Conservation (phyloP, 2,113 vertebrate species). For the Phalacrocorax aristotelis region DNA sequence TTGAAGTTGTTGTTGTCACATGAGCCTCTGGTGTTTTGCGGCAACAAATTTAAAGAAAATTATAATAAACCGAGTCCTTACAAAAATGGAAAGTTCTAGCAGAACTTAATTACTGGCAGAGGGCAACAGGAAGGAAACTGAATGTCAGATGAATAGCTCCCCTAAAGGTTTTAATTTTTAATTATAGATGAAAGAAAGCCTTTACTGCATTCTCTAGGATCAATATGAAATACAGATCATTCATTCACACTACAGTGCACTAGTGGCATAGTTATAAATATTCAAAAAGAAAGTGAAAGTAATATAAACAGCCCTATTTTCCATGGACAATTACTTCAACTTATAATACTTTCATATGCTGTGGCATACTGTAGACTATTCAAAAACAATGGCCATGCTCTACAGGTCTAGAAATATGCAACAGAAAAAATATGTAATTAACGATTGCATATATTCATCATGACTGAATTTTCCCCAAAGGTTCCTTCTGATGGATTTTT, state of each 20-base stretch:
- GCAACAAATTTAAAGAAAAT: constrained; percentile 6
- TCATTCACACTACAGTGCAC: not conserved
- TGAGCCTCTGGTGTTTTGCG: not conserved
- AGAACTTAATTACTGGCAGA: constrained; percentile 48
- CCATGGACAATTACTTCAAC: not conserved
- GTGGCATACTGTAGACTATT: not conserved
- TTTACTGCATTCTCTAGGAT: constrained; percentile 24
- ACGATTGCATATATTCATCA: not conserved
- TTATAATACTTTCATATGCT: not conserved
- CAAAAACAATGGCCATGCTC: not conserved
- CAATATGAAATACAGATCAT: constrained; percentile 53
- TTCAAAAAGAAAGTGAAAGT: constrained; percentile 10
- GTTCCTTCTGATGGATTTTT: not conserved
- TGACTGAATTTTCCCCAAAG: not conserved
- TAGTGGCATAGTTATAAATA: constrained; percentile 42
- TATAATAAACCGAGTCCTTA: not conserved
- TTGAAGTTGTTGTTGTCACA: not conserved
- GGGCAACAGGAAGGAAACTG: constrained; percentile 18
- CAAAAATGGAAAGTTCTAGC: not conserved
- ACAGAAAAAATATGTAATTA: not conserved
- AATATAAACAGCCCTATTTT: not conserved
- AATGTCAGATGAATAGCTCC: constrained; percentile 42
- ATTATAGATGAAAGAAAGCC: constrained; percentile 59
- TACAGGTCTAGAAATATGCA: not conserved
- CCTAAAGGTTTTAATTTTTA: constrained; percentile 66